phyloP scores from a whole-genome alignment of 2,888 invertebrate species.

The Synergus umbraculus region DNA sequence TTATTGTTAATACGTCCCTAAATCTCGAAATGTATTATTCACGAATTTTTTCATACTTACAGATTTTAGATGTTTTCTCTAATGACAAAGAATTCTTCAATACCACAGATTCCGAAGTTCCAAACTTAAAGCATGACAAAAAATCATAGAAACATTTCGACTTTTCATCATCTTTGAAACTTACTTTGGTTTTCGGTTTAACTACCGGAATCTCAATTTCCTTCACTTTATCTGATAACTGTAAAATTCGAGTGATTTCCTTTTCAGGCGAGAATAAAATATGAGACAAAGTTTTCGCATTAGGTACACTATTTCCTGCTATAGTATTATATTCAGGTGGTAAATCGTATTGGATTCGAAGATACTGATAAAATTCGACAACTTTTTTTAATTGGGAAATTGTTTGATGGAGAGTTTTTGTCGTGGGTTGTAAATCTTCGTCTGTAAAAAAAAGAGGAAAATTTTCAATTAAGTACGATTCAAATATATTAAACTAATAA shows the following conservation, averaged over 20 bases:
- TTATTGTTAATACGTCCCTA: conserved; percentile 21
- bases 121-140: conserved; percentile 74
- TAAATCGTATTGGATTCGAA: conserved; percentile 64
- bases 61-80: conserved; percentile 74
- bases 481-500: conserved; percentile 28
- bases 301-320: conserved; percentile 60
- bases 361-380: conserved; percentile 70
- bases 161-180: conserved; percentile 71
- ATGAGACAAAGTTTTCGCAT: conserved; percentile 60
- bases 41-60: conserved; percentile 59
- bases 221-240: conserved; percentile 66
- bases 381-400: conserved; percentile 64
- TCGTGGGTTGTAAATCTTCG: conserved; percentile 64
- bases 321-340: conserved; percentile 68
- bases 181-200: conserved; percentile 66
- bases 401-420: conserved; percentile 65
- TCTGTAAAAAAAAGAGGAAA: conserved; percentile 56
- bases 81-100: conserved; percentile 76
- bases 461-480: conserved; percentile 23
- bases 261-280: conserved; percentile 71
- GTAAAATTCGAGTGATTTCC: conserved; percentile 75
- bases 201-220: conserved; percentile 58
- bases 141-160: conserved; percentile 68
- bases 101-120: conserved; percentile 66
- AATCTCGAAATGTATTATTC: conserved; percentile 19